Base-by-base conservation (phyloP, 1,140 invertebrate species). In the Drosophila mayri region DNA sequence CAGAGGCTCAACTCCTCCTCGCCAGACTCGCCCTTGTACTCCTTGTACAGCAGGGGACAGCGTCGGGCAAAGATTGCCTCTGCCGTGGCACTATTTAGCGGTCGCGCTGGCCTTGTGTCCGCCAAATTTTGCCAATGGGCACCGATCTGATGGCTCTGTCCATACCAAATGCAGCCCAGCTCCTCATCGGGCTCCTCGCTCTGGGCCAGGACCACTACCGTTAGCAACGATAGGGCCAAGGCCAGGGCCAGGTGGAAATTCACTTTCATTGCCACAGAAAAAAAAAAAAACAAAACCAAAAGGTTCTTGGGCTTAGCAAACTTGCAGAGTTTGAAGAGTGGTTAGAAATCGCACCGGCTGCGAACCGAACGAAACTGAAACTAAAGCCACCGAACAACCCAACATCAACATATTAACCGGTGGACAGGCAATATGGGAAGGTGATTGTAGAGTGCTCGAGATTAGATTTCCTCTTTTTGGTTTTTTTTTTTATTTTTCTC, bases 91-190 rank as follows among this genome's bases (percentile, higher is more conserved):
- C 94, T 73, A 2, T 90, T 86, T 3, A 96, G 50, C 0, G 91
- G 76, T n/a, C 90, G 79, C 0, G 95, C 92, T 2, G 93, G 79
- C 0, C 38, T n/a, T 0, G 32, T 28, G 16, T 81, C 76, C 1
- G 72, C 74, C 57, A 77, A 32, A 16, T 92, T 92, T 25, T 78
- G 54, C 70, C 78, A 86, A 46, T 88, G 76, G 22, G 6, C 40
- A 14, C 68, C 85, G 7, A 76, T 70, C 49, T 38, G n/a, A 47
- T 92, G 83, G 70, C 94, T 95, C 18, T 94, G 81, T 4, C 93
- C 95, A 68, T 95, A 94, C 95, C 94, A 95, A 41, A 95, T 92
- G 85, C 95, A 95, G 0, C 50, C 43, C 60, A 79, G 40, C 22
- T 50, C 43, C 52, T 37, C 41, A 14, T n/a, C 25, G 0, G 22